Evolutionary conservation across 2,888 invertebrate genomes (phyloP), one percentile per base, ranked within the genome.

Genomic region (Lottia scabra): DNA sequence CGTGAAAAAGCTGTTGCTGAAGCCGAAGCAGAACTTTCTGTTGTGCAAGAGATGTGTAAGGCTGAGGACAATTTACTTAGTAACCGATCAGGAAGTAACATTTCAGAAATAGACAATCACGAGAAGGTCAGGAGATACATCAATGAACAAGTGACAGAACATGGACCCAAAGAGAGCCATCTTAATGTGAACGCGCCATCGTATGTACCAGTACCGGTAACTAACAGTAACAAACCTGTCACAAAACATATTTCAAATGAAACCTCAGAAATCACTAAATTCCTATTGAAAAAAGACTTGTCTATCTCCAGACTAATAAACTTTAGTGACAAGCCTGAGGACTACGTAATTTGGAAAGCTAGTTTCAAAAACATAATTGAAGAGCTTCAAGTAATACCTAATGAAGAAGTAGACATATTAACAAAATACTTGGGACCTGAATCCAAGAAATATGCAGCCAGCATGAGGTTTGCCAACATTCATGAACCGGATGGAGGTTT

Each of bases 391-490:
- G 30, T 30, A 2, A 65, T 65, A 16, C 16, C 63, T 0, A 16
- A 15, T n/a, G 71, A 74, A 67, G 67, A 74, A 43, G 13, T 70
- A 15, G 74, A 74, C 30, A 26, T 74, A 30, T 26, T 71, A n/a
- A 23, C 67, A n/a, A 72, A 72, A 65, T 73, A 70, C 56, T 62
- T 73, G 10, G 74, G 74, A n/a, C 63, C 70, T 16, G 67, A 67
- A 15, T 67, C 63, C 15, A 19, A 3, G 26, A 73, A 44, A 38
- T 45, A 67, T 30, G 30, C 30, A 30, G 30, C 30, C 30, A 48
- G 48, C n/a, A 48, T 48, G 16, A 16, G 48, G 6, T 48, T 48
- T 48, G 16, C 48, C 16, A 48, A 48, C 19, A 19, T 48, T 19
- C n/a, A 48, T 8, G 19, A n/a, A 48, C 48, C n/a, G 19, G 48